A percentile compares a stretch with the other conserved stretches of the same genome.
These are phyloP conservation scores for Ictalurus punctatus DNA, from an alignment of 2,113 vertebrate species.

Conservation along the genomic window DNA sequence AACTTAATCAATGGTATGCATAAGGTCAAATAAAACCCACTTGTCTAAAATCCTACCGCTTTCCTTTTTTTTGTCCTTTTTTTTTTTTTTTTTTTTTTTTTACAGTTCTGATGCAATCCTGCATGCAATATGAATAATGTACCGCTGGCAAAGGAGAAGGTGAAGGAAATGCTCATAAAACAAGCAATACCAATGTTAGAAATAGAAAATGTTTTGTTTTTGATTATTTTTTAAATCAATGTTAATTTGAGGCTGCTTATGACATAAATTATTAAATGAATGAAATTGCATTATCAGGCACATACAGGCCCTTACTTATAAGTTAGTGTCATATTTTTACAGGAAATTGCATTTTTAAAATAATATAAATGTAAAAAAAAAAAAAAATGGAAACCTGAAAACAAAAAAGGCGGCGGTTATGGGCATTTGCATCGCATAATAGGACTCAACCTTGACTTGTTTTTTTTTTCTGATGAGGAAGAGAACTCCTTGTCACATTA, in stretches of 20 bases:
- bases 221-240: background rate
- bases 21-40: slow-evolving; percentile 39
- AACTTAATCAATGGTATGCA: slow-evolving; percentile 41
- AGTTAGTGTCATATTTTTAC: slow-evolving; percentile 42
- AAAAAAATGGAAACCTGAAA: background rate
- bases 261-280: slow-evolving; percentile 11
- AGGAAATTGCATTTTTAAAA: slow-evolving; percentile 19
- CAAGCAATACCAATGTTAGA: background rate
- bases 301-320: slow-evolving; percentile 35
- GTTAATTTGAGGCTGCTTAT: slow-evolving; percentile 8
- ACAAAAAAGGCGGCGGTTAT: slow-evolving; percentile 23
- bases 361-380: slow-evolving; percentile 27
- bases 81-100: slow-evolving; percentile 17
- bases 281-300: slow-evolving; percentile 42
- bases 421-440: slow-evolving; percentile 39
- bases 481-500: slow-evolving; percentile 6
- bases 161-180: slow-evolving; percentile 42
- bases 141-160: slow-evolving; percentile 15
- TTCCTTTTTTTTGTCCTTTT: background rate
- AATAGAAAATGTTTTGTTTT: slow-evolving; percentile 2
- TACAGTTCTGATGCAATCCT: slow-evolving; percentile 43
- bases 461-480: background rate
- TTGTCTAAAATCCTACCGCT: slow-evolving; percentile 29
- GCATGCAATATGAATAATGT: slow-evolving; percentile 49
- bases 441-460: slow-evolving; percentile 41